Evolutionary conservation across 2,113 vertebrate species (phyloP), one percentile per base, ranked within the genome.

Genomic region (Hypocryptadius cinnamomeus): DNA sequence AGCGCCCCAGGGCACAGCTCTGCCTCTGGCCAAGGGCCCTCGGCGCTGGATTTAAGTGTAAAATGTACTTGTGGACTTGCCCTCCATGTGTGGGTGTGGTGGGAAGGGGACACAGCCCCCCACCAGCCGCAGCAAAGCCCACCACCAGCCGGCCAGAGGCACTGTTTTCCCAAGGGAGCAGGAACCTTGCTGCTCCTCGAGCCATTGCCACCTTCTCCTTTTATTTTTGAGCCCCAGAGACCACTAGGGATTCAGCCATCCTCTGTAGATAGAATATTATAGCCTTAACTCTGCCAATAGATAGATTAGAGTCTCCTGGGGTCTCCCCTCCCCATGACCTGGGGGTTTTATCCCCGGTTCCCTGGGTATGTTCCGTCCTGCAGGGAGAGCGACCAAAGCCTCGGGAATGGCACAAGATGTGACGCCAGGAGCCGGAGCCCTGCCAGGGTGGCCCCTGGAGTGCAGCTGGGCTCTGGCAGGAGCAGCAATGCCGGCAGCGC

Each of bases 221-320:
- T 93, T 90, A 4, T 87, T 86, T 90, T 70, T 45, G 81, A 77
- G 79, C 92, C 90, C 81, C 82, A 87, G 94, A 87, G 92, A 94
- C 91, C 81, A 89, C 90, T 95, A 94, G 93, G 96, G 95, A 97
- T 95, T 95, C 94, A 97, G 96, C 97, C 97, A 97, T 97, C 95
- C 85, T 94, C 51, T 96, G 96, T 97, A 97, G 96, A 96, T 96
- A 97, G 96, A 95, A 89, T 96, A 94, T 94, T 95, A 94, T 96
- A 97, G 97, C 97, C 97, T 97, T 97, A 97, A 97, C 86, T 97
- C 93, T 96, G 89, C 92, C 96, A 94, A 90, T 95, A 96, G 93
- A 81, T 94, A 96, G 93, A 94, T 95, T 93, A 92, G 94, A 91
- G 86, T 96, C 95, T 94, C 80, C 86, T 90, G 86, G 82, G 80